Evolutionary conservation across 1,140 invertebrate genomes (phyloP), one percentile per base, ranked within the genome.

Genomic region (Euura saliciscinereae): DNA sequence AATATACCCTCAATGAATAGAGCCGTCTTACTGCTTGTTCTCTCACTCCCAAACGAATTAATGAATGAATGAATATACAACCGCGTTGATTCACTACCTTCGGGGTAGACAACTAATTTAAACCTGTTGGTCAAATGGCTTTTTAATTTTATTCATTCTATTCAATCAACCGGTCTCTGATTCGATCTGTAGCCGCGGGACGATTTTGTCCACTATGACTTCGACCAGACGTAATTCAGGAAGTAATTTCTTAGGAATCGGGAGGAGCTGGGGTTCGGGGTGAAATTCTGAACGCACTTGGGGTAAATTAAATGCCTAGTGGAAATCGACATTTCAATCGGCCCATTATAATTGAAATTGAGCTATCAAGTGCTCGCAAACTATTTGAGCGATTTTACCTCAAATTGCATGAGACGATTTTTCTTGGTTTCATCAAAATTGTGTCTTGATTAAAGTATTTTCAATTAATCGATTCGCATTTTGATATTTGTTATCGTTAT

Each of bases 111-210:
- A 59, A 59, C 51, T 59, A 59, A 59, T 59, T 6, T 59, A 59
- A 8, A n/a, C 8, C 13, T 59, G 5, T 59, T 59, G 13, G 10
- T 59, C 13, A 8, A 59, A 59, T 59, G 51, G 51, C 8, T 11
- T 59, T 59, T 59, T 59, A 59, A 59, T 59, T 59, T 59, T 8
- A 59, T 59, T 59, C 51, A n/a, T 59, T 59, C 8, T 59, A 59
- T 59, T 59, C 51, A 59, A 59, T 59, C 51, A 11, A 11, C 6
- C 51, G 28, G 28, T 28, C 28, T 28, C 28, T 28, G 28, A n/a
- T 3, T 59, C 51, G 13, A 59, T 59, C 51, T 28, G 28, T 28
- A 28, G 8, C 10, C 6, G 46, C 46, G 3, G 51, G 13, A 3
- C 51, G 10, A n/a, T 8, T 11, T 59, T n/a, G 51, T 59, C 51